Evolutionary conservation across 2,797 vertebrate species (phyloP).

Genomic region (Erethizon dorsatum): DNA sequence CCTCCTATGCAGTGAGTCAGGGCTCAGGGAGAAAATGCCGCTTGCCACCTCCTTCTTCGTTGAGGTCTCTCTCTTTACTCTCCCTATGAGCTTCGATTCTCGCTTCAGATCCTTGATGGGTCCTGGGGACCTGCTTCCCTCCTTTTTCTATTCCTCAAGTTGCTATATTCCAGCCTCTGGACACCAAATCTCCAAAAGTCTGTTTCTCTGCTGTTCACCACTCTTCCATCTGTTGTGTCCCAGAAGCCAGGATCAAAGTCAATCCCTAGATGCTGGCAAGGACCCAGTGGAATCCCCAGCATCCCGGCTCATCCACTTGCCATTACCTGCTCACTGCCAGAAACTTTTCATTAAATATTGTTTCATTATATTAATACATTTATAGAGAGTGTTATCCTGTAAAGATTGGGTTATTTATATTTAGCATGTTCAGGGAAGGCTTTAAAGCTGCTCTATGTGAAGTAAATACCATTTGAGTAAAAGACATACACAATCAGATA

Average conservation of each 20-base stretch:
- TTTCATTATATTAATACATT: constrained; percentile 49
- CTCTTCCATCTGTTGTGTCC: background rate
- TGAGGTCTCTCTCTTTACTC: background rate
- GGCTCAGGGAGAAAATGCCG: background rate
- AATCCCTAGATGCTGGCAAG: background rate
- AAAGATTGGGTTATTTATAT: constrained; percentile 3
- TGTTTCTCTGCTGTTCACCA: background rate
- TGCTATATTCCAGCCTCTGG: background rate
- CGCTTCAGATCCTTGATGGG: background rate
- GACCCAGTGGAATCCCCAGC: background rate
- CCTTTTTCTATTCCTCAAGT: background rate
- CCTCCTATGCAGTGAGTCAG: background rate
- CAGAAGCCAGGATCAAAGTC: background rate
- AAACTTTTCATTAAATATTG: constrained; percentile 45
- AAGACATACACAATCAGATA: background rate
- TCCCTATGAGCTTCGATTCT: background rate
- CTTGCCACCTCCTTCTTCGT: background rate
- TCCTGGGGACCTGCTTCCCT: background rate
- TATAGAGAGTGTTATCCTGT: background rate
- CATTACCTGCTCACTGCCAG: background rate
- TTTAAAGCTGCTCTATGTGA: constrained; percentile 39
- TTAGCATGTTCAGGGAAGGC: background rate
- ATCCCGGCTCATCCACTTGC: background rate
- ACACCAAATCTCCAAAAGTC: background rate
- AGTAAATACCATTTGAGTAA: constrained; percentile 19